Evolutionary conservation across 1,140 invertebrate species (phyloP), one percentile per base, ranked within the genome.

Genomic region (Diorhabda carinulata): DNA sequence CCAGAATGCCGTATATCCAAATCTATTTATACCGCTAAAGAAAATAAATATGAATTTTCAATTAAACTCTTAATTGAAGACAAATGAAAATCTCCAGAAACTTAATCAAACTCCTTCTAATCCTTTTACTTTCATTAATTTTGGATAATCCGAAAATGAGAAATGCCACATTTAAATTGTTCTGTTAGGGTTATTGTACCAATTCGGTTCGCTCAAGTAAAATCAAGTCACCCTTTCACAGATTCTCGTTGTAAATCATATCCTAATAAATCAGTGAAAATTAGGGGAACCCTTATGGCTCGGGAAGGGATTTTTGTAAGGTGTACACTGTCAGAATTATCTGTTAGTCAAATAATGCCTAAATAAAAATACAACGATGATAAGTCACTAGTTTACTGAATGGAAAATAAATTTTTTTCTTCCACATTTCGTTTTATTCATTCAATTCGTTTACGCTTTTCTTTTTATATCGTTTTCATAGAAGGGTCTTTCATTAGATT

Each of bases 191-290:
- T 52, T 52, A 52, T 52, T 52, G 47, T n/a, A n/a, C 47, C 47
- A 52, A 52, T 52, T 52, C n/a, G 6, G 47, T n/a, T n/a, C n/a
- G 47, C 3, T 52, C 47, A 52, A 3, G 47, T 52, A 4, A 52
- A 52, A 52, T 52, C 47, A 52, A 52, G 47, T 52, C 47, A n/a
- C 47, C 47, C 47, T 52, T 52, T 52, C 47, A 52, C 47, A n/a
- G 3, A 52, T n/a, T n/a, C 47, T 52, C n/a, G 47, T 52, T 52
- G 6, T 52, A 52, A 52, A 52, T 52, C 47, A 52, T 52, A 52
- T 52, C 47, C 47, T 52, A 52, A 52, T 52, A 52, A 52, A 52
- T 52, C 47, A 52, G 47, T 52, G 47, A n/a, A 52, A 52, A 52
- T 52, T 52, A 52, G 47, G n/a, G 3, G 6, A 52, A 52, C 47